Evolutionary conservation across 35 echinoderm and acorn worm species (phyloP).

Genomic region (Amphiura filiformis): DNA sequence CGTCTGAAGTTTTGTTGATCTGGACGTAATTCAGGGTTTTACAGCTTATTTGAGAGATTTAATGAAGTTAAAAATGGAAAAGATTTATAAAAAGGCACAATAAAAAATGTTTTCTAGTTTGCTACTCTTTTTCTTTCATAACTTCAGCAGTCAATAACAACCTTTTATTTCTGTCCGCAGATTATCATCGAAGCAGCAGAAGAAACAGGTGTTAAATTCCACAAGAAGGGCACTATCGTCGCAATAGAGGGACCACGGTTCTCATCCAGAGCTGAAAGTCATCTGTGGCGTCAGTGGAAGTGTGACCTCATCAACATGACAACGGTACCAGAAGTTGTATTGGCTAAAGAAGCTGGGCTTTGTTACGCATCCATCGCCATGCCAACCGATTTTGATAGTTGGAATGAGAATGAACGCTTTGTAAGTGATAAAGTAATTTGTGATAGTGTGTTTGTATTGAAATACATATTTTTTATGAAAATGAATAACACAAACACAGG

Average conservation of each 20-base stretch:
- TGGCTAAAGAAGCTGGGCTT: constrained; percentile 81
- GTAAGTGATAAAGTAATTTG: constrained; percentile 10
- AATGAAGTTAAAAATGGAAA: no score
- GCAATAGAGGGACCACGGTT: constrained; percentile 87
- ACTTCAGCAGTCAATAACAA: no score
- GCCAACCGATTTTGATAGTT: constrained; percentile 88
- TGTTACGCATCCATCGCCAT: constrained; percentile 86
- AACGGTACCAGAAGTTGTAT: constrained; percentile 83
- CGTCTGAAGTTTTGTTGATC: no score
- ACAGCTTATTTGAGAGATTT: no score
- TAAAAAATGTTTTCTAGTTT: no score
- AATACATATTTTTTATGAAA: not conserved
- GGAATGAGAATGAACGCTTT: constrained; percentile 54
- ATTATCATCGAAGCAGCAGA: constrained; percentile 48
- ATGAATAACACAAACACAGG: not conserved
- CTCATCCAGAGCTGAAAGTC: constrained; percentile 80
- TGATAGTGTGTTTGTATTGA: not conserved
- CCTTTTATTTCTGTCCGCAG: no score
- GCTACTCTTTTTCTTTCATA: no score
- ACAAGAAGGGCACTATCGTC: no score
- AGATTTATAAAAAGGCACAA: no score
- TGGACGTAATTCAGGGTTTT: no score
- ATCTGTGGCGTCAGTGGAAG: constrained; percentile 51
- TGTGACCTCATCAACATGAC: constrained; percentile 94
- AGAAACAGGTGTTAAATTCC: constrained; percentile 13